Conservation (phyloP, 2,888 invertebrate species). For the Leptarthrus brevirostris region DNA sequence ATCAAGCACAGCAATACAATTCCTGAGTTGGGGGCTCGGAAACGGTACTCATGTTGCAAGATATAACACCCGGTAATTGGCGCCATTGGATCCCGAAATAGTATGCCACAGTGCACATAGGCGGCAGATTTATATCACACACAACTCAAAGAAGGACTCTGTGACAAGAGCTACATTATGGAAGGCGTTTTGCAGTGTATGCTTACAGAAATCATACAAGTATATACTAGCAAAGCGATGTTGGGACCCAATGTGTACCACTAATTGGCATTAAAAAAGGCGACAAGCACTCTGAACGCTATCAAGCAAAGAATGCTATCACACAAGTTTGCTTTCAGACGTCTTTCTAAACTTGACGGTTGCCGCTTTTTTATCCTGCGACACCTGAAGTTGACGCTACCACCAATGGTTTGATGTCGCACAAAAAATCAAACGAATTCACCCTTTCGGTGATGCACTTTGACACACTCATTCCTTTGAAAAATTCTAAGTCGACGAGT, state of each 20-base stretch:
- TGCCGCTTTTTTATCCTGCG: not conserved
- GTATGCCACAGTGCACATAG: conserved; percentile 19
- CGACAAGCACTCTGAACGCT: conserved; percentile 67
- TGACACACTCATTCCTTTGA: conserved; percentile 38
- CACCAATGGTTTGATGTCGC: conserved; percentile 30
- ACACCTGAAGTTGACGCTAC: conserved; percentile 21
- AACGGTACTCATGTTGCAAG: conserved; percentile 17
- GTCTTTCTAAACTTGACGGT: conserved; percentile 18
- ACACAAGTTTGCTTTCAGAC: conserved; percentile 1
- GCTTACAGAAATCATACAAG: not conserved
- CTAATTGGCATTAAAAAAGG: conserved; percentile 74
- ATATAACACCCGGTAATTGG: conserved; percentile 28
- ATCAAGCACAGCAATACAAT: conserved; percentile 6
- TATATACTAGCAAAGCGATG: not conserved
- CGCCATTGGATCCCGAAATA: conserved; percentile 27
- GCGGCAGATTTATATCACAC: not conserved
- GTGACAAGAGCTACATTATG: not conserved
- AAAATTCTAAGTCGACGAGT: conserved; percentile 23
- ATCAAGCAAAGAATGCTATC: conserved; percentile 43
- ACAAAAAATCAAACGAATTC: conserved; percentile 20
- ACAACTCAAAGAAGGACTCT: conserved; percentile 22
- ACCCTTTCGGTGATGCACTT: conserved; percentile 15
- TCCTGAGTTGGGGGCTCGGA: not conserved
- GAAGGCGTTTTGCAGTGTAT: not conserved
- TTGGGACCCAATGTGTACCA: conserved; percentile 56